phyloP scores from a whole-genome alignment of 2,888 invertebrate species.

The Thyatira batis region DNA sequence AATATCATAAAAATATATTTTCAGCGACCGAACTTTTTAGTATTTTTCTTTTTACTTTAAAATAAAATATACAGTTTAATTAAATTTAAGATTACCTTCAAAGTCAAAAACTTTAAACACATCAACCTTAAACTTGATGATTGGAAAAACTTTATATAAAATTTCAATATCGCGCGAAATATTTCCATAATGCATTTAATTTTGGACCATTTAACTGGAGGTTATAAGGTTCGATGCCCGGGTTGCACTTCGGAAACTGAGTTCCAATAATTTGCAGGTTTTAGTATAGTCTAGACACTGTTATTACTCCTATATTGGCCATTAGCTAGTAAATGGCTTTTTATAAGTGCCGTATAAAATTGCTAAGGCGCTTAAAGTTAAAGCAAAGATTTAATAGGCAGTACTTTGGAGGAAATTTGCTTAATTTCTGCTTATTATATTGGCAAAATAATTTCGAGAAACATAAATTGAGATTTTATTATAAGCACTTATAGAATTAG shows the following conservation, averaged over 20 bases:
- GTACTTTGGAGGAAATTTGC: not conserved
- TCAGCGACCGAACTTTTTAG: too few relatives aligned
- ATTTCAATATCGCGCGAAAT: not conserved
- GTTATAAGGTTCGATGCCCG: not conserved
- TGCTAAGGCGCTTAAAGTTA: not conserved
- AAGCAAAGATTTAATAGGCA: not conserved
- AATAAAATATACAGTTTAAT: too few relatives aligned
- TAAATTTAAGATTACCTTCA: not conserved
- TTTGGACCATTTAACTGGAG: not conserved
- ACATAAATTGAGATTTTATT: too few relatives aligned
- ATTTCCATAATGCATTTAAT: not conserved
- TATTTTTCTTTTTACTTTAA: too few relatives aligned
- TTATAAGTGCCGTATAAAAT: not conserved
- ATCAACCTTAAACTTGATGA: not conserved
- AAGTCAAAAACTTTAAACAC: not conserved
- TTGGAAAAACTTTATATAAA: not conserved
- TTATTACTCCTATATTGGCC: not conserved
- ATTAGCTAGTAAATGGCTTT: not conserved
- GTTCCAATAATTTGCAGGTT: not conserved
- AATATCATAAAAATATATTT: too few relatives aligned
- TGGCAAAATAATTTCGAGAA: too few relatives aligned
- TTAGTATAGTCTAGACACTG: slow-evolving; percentile 10
- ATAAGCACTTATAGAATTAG: too few relatives aligned
- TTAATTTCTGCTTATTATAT: not conserved
- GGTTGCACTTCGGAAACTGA: not conserved